A percentile compares a stretch with the other conserved stretches of the same genome.
Evolutionary conservation across 2,888 invertebrate species (phyloP).

Genomic region (Monochamus alternatus): DNA sequence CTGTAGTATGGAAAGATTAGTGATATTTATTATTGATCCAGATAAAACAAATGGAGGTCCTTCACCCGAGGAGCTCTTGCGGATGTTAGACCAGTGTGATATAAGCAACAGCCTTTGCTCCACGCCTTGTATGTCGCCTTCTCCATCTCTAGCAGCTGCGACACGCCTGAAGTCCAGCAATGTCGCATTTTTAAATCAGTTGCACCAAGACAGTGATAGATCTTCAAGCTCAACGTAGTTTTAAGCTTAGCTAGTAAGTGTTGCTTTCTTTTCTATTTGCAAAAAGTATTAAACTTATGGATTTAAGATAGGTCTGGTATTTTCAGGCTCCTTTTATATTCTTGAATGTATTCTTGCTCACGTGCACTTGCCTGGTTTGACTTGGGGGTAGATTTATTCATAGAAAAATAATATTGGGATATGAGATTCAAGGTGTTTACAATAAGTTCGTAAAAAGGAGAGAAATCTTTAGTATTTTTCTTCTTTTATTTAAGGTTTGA

Average conservation of each 20-base stretch:
- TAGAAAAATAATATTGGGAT: too few relatives aligned
- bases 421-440: too few relatives aligned
- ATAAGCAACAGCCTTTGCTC: constrained; percentile 85
- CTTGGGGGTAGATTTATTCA: background rate
- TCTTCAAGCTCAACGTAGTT: constrained; percentile 50
- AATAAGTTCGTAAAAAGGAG: too few relatives aligned
- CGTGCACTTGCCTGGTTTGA: background rate
- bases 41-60: constrained; percentile 86
- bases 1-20: background rate
- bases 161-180: constrained; percentile 77
- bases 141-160: constrained; percentile 75
- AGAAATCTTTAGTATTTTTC: too few relatives aligned
- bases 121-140: constrained; percentile 86
- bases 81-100: constrained; percentile 94
- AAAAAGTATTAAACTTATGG: background rate
- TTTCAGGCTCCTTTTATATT: background rate
- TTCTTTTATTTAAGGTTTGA: too few relatives aligned
- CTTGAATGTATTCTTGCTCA: background rate
- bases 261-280: background rate
- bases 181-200: constrained; percentile 77
- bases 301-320: background rate
- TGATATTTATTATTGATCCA: constrained; percentile 9
- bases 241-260: background rate
- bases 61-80: constrained; percentile 90
- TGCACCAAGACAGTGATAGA: constrained; percentile 59